phyloP scores from a whole-genome alignment of 2,113 vertebrate species.

The Ceuthmochares aereus region DNA sequence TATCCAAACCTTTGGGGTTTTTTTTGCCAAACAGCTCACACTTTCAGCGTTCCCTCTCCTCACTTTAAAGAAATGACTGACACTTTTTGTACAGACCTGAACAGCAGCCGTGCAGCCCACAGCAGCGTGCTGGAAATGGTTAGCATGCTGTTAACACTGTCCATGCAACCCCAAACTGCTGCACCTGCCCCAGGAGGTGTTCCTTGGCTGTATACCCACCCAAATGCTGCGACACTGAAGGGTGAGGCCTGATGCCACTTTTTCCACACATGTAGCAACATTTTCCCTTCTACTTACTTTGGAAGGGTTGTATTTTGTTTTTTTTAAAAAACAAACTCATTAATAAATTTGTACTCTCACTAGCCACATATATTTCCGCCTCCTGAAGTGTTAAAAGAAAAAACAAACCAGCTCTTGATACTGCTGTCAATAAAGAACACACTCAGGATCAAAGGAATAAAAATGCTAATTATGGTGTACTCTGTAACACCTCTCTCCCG shows the following conservation, averaged over 20 bases:
- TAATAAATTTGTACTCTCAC: slow-evolving; percentile 9
- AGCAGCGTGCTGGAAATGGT: not conserved
- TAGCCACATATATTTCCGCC: slow-evolving; percentile 6
- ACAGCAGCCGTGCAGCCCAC: not conserved
- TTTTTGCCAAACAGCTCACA: not conserved
- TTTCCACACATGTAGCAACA: not conserved
- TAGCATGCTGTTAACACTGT: not conserved
- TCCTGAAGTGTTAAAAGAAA: slow-evolving; percentile 56
- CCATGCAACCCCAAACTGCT: not conserved
- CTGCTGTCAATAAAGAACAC: slow-evolving; percentile 62
- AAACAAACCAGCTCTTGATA: slow-evolving; percentile 47
- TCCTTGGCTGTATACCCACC: not conserved
- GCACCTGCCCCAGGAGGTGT: not conserved
- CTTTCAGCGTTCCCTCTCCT: not conserved
- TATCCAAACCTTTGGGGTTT: not conserved
- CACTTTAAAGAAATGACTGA: not conserved
- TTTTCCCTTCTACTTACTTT: not conserved
- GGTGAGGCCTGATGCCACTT: not conserved
- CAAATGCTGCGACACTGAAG: not conserved
- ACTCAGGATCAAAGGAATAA: slow-evolving; percentile 62
- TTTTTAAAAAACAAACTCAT: not conserved
- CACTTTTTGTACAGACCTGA: not conserved
- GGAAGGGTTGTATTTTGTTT: not conserved
- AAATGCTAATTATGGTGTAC: slow-evolving; percentile 61
- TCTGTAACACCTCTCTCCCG: slow-evolving; percentile 29